These are phyloP conservation scores for Melanotaenia duboulayi DNA, from an alignment of 2,113 vertebrate species.

Conservation along the genomic window DNA sequence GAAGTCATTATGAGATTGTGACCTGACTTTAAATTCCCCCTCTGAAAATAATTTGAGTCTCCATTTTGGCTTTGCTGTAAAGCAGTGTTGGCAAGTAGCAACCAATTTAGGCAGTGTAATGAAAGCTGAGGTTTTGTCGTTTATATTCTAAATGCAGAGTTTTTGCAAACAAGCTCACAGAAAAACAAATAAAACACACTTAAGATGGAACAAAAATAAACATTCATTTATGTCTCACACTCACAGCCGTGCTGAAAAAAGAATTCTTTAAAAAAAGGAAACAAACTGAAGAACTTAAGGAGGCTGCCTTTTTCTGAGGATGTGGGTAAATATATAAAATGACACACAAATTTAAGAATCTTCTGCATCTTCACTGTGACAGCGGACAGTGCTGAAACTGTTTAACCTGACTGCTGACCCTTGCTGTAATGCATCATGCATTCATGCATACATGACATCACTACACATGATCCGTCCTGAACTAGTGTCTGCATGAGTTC, in stretches of 20 bases:
- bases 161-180: neutral
- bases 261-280: neutral
- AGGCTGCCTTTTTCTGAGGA: neutral
- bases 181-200: neutral
- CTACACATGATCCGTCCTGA: too few relatives aligned
- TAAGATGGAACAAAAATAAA: too few relatives aligned
- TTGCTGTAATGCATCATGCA: too few relatives aligned
- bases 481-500: too few relatives aligned
- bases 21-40: slow-evolving; percentile 40
- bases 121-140: neutral
- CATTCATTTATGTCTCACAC: slow-evolving; percentile 4
- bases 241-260: neutral
- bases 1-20: slow-evolving; percentile 46
- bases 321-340: too few relatives aligned
- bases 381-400: too few relatives aligned
- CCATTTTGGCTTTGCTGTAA: slow-evolving; percentile 7
- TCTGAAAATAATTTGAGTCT: slow-evolving; percentile 34
- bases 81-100: neutral
- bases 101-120: neutral
- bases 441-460: too few relatives aligned
- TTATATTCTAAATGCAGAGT: neutral
- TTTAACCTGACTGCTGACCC: too few relatives aligned
- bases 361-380: too few relatives aligned
- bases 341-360: too few relatives aligned
- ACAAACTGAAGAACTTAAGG: neutral